Evolutionary conservation across 1,140 invertebrate species (phyloP), one percentile per base, ranked within the genome.

Genomic region (Scylla paramamosain): DNA sequence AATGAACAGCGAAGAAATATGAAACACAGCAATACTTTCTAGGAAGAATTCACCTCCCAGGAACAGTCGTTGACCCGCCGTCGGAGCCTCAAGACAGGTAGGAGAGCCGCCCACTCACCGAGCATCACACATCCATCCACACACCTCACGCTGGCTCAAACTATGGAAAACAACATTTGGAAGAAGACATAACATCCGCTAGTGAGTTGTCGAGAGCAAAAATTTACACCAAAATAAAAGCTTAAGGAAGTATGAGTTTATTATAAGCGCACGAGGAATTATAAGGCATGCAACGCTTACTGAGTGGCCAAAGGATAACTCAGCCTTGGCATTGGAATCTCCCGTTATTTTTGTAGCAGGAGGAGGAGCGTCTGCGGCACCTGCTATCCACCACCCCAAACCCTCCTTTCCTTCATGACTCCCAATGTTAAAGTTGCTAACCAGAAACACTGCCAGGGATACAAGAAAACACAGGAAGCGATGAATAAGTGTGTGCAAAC

Each of bases 301-400:
- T 92, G 67, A 92, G 91, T 92, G 91, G 91, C 77, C 10, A 2
- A 29, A 86, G 67, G 92, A 46, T 93, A 77, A 52, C 10, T 12
- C 31, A 45, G 31, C 92, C 92, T 84, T 84, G 92, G 92, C 92
- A 93, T 93, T 93, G 92, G 83, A 93, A 93, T 93, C 82, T 29
- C 92, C 92, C 92, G 77, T 84, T 84, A 84, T 46, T 14, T 46
- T n/a, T 89, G 39, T 46, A 46, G 39, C 39, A 77, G 31, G 29
- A 39, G 20, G 20, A 25, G 52, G 52, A 77, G 29, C 52, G 10
- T 20, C 59, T 10, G 48, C 12, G 4, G n/a, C 28, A 20, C 67
- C 31, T 14, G n/a, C 59, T 39, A 32, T 67, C 59, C 28, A 28
- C 89, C n/a, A 20, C 32, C 31, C n/a, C 8, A 48, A 28, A 20